These are phyloP conservation scores for Hemichromis elongatus DNA, from an alignment of 2,113 vertebrate genomes.

Conservation along the genomic window DNA sequence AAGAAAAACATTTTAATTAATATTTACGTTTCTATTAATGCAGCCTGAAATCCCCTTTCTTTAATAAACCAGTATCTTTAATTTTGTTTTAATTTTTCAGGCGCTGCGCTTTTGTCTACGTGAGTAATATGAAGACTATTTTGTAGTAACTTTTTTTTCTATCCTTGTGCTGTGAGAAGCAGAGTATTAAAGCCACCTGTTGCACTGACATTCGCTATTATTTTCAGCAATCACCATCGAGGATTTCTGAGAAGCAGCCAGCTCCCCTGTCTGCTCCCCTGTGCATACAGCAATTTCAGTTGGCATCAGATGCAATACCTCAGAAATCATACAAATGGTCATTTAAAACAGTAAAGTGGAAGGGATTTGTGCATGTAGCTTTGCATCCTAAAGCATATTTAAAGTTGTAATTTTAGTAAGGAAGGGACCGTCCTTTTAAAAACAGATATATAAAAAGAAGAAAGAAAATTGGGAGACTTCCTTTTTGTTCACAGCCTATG, in stretches of 20 bases:
- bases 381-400: background rate
- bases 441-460: background rate
- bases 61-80: background rate
- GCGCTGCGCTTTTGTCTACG: background rate
- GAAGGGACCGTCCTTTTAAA: background rate
- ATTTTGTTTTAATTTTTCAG: slow-evolving; percentile 1
- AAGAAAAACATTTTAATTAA: slow-evolving; percentile 18
- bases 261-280: background rate
- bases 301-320: background rate
- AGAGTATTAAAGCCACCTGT: slow-evolving; percentile 31
- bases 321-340: background rate
- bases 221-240: slow-evolving; percentile 32
- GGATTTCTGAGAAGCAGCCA: slow-evolving; percentile 11
- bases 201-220: slow-evolving; percentile 34
- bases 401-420: background rate
- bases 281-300: background rate
- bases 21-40: slow-evolving; percentile 22
- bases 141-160: background rate
- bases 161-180: background rate
- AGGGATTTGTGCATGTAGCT: background rate
- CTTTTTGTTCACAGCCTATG: slow-evolving; percentile 1
- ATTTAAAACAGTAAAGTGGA: background rate
- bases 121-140: background rate
- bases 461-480: background rate
- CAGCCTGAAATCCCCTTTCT: background rate